A percentile compares a stretch with the other conserved stretches of the same genome.
These are phyloP conservation scores for Elysia crispata DNA, from an alignment of 2,888 invertebrate genomes.

Conservation along the genomic window DNA sequence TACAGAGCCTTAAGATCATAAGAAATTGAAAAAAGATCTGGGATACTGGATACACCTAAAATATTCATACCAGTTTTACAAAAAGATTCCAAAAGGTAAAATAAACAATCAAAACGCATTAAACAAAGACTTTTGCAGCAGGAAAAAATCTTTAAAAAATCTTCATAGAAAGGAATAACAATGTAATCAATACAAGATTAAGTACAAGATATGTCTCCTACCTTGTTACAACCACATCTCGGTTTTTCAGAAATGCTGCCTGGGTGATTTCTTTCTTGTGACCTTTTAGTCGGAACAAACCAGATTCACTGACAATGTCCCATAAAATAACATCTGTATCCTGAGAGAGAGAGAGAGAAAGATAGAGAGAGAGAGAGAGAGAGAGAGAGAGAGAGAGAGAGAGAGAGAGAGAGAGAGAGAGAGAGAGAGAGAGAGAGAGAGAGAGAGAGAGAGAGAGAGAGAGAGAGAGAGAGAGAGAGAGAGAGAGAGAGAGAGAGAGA, in stretches of 20 bases:
- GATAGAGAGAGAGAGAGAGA: background rate
- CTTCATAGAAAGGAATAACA: background rate
- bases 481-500: too few relatives aligned
- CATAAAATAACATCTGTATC: constrained; percentile 96
- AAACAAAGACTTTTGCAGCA: background rate
- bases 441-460: too few relatives aligned
- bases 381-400: background rate
- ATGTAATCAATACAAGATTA: background rate
- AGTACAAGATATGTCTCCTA: background rate
- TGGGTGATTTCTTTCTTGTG: constrained; percentile 94
- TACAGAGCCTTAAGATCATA: too few relatives aligned
- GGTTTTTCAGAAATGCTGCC: constrained; percentile 77
- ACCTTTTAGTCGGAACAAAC: constrained; percentile 91
- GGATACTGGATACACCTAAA: too few relatives aligned
- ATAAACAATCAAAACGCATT: background rate
- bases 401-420: too few relatives aligned
- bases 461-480: too few relatives aligned
- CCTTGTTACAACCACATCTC: constrained; percentile 78
- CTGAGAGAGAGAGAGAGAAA: constrained; percentile 70
- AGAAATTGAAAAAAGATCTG: too few relatives aligned
- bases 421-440: too few relatives aligned
- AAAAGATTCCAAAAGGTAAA: background rate
- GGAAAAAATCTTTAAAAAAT: background rate
- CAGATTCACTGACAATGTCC: constrained; percentile 95
- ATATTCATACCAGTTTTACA: background rate